phyloP scores from a whole-genome alignment of 2,797 vertebrate genomes.

The Sphaeramia orbicularis region DNA sequence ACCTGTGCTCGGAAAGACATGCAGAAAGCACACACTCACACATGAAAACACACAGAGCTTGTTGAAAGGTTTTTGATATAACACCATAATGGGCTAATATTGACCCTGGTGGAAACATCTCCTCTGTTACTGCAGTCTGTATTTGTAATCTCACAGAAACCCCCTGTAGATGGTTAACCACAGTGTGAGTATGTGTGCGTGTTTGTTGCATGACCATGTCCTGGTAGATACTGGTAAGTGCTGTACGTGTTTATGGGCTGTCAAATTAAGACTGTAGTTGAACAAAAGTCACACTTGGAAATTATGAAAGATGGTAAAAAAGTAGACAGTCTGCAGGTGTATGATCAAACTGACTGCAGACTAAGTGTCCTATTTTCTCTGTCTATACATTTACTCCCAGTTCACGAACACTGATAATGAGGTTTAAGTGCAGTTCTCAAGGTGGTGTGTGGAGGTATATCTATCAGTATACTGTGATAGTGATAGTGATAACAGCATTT shows the following conservation, averaged over 20 bases:
- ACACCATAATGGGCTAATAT: slow-evolving; percentile 75
- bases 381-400: not conserved
- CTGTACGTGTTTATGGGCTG: not conserved
- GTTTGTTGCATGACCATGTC: slow-evolving; percentile 2
- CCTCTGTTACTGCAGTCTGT: slow-evolving; percentile 36
- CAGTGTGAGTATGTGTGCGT: slow-evolving; percentile 10
- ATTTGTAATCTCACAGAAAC: slow-evolving; percentile 12
- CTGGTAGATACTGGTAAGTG: not conserved
- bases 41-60: slow-evolving; percentile 14
- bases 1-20: not conserved
- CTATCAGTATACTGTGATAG: not conserved
- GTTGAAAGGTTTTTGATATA: slow-evolving; percentile 55
- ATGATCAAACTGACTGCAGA: not conserved
- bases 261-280: not conserved
- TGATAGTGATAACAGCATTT: slow-evolving; percentile 31
- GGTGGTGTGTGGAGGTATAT: slow-evolving; percentile 17
- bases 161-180: slow-evolving; percentile 71
- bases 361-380: not conserved
- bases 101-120: slow-evolving; percentile 61
- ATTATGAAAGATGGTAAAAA: not conserved
- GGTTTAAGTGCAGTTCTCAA: not conserved
- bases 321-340: not conserved
- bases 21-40: not conserved
- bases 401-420: not conserved
- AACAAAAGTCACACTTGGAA: not conserved